Evolutionary conservation across 2,797 vertebrate species (phyloP), one percentile per base, ranked within the genome.

Genomic region (Chlorospingus flavigularis): DNA sequence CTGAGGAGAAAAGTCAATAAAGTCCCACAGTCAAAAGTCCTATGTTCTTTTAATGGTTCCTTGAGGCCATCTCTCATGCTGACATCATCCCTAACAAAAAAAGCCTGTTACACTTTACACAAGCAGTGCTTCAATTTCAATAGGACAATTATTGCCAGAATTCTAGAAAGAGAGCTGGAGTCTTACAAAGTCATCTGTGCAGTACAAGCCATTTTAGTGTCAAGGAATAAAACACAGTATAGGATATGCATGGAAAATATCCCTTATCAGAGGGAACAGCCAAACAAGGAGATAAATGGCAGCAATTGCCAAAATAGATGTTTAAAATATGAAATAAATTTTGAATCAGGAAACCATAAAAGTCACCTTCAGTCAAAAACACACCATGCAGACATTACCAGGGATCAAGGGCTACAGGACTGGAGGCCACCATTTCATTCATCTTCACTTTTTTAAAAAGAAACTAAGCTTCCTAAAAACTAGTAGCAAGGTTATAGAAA

Each of bases 31-130:
- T 97, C 96, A 97, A 97, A 97, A 97, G 96, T 97, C 88, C 86
- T 97, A 70, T 98, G 97, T 97, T 98, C 98, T 96, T 97, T 96
- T 97, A 98, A 97, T 96, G 96, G 97, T 67, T 97, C 96, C 97
- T 97, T 89, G 88, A 97, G 97, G 97, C 97, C 77, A 97, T 97
- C 89, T 95, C 83, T 96, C 75, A 76, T 63, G 82, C 92, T 98
- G 97, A 98, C 96, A 96, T 98, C 98, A 98, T 93, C 76, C 74
- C 94, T 86, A 95, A 96, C 92, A 97, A 97, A 98, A 95, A 97
- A 97, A 96, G 94, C 7, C 94, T 96, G 96, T 98, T 98, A 97
- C 92, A 72, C 73, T 97, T 95, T 81, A 91, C 61, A 96, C 77
- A 92, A 28, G 95, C 85, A 90, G 75, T 4, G 30, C 17, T 94